phyloP scores from a whole-genome alignment of 2,888 invertebrate genomes.

The Scelioninae gen. 2 region DNA sequence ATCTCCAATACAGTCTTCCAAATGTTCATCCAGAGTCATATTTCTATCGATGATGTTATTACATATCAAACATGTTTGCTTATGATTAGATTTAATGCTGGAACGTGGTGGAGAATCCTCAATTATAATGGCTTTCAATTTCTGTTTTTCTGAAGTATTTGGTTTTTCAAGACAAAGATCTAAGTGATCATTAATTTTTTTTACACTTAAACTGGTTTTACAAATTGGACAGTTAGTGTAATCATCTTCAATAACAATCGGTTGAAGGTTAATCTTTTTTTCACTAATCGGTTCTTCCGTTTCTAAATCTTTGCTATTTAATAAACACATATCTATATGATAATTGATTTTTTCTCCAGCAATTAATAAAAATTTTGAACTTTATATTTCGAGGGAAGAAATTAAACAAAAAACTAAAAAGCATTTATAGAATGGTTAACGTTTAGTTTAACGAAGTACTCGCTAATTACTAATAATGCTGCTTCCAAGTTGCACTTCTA shows the following conservation, averaged over 20 bases:
- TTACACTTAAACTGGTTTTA: background rate
- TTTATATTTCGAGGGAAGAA: too few species aligned
- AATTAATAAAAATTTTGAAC: too few species aligned
- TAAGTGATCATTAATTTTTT: constrained; percentile 21
- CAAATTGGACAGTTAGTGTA: constrained; percentile 36
- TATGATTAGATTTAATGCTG: constrained; percentile 17
- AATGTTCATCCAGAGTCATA: constrained; percentile 74
- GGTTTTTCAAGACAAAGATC: constrained; percentile 12
- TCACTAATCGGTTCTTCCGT: background rate
- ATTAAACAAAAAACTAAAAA: too few species aligned
- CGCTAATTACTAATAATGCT: too few species aligned
- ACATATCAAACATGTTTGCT: constrained; percentile 68
- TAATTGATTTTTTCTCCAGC: constrained; percentile 77
- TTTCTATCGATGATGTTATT: constrained; percentile 61
- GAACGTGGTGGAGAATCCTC: constrained; percentile 42
- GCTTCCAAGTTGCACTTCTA: too few species aligned
- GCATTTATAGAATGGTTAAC: too few species aligned
- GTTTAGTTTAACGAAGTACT: too few species aligned
- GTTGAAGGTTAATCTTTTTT: constrained; percentile 1
- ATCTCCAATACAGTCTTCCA: constrained; percentile 74
- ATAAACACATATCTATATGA: constrained; percentile 78
- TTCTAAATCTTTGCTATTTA: constrained; percentile 29
- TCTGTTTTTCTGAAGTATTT: constrained; percentile 62
- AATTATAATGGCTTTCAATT: constrained; percentile 33
- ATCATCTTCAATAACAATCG: constrained; percentile 21